Base-by-base conservation (phyloP, 2,113 vertebrate species). In the Hassar affinis region DNA sequence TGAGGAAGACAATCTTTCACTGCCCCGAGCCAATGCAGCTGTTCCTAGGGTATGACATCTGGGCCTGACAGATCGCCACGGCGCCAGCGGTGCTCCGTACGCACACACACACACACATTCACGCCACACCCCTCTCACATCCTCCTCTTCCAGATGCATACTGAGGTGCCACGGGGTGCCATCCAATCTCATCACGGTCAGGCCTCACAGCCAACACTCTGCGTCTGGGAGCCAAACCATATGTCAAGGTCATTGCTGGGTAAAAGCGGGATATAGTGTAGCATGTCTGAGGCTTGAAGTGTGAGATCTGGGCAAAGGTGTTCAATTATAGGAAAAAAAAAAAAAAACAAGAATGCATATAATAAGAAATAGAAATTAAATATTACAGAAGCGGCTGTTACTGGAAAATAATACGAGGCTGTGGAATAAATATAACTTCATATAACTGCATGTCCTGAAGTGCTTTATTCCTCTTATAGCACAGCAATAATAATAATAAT, bases 101-200 rank as follows among this genome's bases (percentile, higher is more conserved):
- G 74, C 80, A 76, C 81, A 87, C 80, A 78, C 80, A 76, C 81
- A 87, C 56, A 57, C 38, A 56, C 84, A 75, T 87, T 81, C 79
- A 78, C 30, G 59, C 81, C 86, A 88, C 84, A 81, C 81, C 85
- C 85, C 76, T 82, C 59, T 77, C 79, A 61, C 51, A 79, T 62
- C 85, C 66, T 17, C 79, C 78, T 84, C 87, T 81, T 91, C 89
- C 92, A 92, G 92, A 88, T 92, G 90, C 90, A 89, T 90, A 87
- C 87, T 87, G 87, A 76, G 82, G 86, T 84, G 87, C 85, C 79
- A 61, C 75, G 79, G 90, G 88, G 91, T 88, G 89, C 88, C 89
- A 88, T 93, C 92, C 89, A 79, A 77, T 86, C 68, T 86, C 87
- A 91, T 88, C 52, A 87, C 77, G 85, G 78, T 91, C 87, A 84